Base-by-base conservation (phyloP, 2,113 vertebrate species). In the Pica pica region DNA sequence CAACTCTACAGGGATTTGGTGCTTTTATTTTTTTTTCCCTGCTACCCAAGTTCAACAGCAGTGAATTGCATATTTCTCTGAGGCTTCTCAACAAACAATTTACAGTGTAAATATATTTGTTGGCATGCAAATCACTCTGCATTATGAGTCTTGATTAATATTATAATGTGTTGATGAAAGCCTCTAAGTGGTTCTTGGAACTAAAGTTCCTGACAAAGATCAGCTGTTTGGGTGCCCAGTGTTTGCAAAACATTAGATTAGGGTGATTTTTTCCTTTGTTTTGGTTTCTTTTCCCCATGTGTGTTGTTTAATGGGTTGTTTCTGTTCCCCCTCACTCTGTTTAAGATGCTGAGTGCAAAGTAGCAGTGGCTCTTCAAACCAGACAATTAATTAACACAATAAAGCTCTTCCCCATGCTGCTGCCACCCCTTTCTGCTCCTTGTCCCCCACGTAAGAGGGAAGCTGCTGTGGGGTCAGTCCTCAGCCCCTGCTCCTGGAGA, bases 141-240 rank as follows among this genome's bases (percentile, higher is more conserved):
- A 98, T 98, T 98, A 98, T 98, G 97, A 98, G 97, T 67, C 97
- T 98, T 98, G 98, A 98, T 98, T 98, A 98, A 98, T 98, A 98
- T 98, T 98, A 97, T 98, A 98, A 98, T 98, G 97, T 96, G 97
- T 97, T 98, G 98, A 98, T 98, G 98, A 98, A 98, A 98, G 97
- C 93, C 96, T 97, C 67, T 97, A 97, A 98, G 97, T 98, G 97
- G 96, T 97, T 98, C 95, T 98, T 97, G 96, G 97, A 98, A 97
- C 83, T 75, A 81, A 97, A 89, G 97, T 96, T 98, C 97, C 95
- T 89, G 92, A 98, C 96, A 98, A 98, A 98, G 97, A 97, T 96
- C 35, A 35, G 96, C 93, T 98, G 96, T 98, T 98, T 98, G 97
- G 98, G 97, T 98, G 96, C 95, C 96, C 92, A 63, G 89, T 94